Evolutionary conservation across 2,113 vertebrate species (phyloP).

Genomic region (Spheniscus mendiculus): DNA sequence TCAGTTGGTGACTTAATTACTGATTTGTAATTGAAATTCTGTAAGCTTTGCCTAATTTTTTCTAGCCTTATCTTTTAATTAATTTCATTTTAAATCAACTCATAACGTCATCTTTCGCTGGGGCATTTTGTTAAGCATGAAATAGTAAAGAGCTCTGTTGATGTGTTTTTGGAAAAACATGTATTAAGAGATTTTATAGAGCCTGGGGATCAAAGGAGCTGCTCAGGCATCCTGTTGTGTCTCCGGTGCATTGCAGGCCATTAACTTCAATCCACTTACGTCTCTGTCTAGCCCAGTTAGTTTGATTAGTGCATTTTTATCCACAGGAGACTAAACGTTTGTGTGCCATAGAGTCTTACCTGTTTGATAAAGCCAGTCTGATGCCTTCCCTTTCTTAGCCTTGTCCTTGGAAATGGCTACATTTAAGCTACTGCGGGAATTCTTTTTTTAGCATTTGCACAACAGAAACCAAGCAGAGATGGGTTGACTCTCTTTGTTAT

Average conservation of each 20-base stretch:
- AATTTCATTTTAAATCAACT: neutral
- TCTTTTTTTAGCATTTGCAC: neutral
- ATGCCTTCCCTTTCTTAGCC: neutral
- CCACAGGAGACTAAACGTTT: neutral
- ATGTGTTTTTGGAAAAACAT: neutral
- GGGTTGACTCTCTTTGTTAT: neutral
- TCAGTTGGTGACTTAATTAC: neutral
- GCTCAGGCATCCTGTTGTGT: neutral
- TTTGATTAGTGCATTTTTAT: neutral
- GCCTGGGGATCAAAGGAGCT: neutral
- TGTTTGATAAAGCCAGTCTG: neutral
- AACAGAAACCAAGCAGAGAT: neutral
- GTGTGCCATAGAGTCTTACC: neutral
- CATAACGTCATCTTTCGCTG: neutral
- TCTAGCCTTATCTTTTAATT: neutral
- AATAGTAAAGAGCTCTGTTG: neutral
- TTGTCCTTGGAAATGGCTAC: neutral
- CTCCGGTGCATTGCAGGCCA: neutral
- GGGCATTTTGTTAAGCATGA: neutral
- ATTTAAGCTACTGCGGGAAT: neutral
- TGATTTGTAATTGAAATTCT: slow-evolving; percentile 17
- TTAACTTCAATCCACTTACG: neutral
- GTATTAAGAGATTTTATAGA: neutral
- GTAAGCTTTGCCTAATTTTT: neutral
- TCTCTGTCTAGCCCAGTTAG: neutral